Evolutionary conservation across 2,888 invertebrate genomes (phyloP).

Genomic region (Bugula neritina): DNA sequence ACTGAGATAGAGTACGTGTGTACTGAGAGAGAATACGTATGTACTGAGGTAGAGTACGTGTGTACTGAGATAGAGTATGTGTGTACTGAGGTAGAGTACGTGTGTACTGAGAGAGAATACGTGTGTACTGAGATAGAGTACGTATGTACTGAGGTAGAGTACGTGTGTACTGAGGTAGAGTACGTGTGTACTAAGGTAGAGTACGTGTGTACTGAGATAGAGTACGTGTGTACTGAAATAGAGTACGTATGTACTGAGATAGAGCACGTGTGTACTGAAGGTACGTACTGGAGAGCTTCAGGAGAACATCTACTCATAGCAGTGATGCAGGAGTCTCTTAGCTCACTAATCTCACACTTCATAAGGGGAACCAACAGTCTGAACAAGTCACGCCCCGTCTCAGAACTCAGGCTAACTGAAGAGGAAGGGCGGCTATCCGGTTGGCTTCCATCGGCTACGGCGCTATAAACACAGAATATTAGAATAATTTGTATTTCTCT

Average conservation of each 20-base stretch:
- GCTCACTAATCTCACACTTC: constrained; percentile 85
- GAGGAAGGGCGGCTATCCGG: constrained; percentile 1
- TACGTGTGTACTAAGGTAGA: background rate
- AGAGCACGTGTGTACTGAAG: background rate
- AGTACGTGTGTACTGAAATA: background rate
- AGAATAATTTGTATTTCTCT: too few relatives aligned
- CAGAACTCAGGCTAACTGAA: constrained; percentile 39
- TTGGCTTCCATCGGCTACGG: background rate
- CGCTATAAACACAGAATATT: background rate
- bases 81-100: constrained; percentile 28
- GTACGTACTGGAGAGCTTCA: constrained; percentile 77
- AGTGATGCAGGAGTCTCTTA: constrained; percentile 81
- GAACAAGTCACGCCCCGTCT: constrained; percentile 79
- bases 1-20: background rate
- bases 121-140: background rate
- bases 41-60: background rate
- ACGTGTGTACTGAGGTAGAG: constrained; percentile 26
- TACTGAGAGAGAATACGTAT: background rate
- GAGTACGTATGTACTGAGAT: background rate
- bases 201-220: background rate
- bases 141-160: background rate
- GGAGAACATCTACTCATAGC: constrained; percentile 93
- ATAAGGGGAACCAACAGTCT: constrained; percentile 86
- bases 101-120: background rate
- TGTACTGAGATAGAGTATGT: background rate